Conservation (phyloP, 2,113 vertebrate genomes). For the Mohoua ochrocephala region DNA sequence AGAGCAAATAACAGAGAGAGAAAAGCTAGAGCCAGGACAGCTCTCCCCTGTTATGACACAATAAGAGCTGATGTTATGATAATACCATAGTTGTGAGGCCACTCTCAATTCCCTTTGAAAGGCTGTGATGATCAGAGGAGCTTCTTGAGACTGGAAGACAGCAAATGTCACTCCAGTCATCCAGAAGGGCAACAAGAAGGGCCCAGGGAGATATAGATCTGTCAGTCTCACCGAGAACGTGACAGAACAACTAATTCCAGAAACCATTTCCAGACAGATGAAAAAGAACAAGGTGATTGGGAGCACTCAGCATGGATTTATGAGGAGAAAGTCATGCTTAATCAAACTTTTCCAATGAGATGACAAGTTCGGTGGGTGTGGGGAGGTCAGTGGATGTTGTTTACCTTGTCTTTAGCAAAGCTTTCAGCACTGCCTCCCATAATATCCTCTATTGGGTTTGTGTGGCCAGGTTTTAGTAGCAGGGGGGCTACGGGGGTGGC, state of each 20-base stretch:
- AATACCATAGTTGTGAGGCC: not conserved
- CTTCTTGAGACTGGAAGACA: not conserved
- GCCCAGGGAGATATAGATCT: not conserved
- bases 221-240: not conserved
- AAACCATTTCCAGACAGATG: not conserved
- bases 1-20: not conserved
- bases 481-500: not conserved
- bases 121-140: not conserved
- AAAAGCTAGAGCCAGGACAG: not conserved
- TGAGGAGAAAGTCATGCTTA: not conserved
- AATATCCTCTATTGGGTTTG: not conserved
- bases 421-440: not conserved
- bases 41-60: not conserved
- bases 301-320: not conserved
- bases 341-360: not conserved
- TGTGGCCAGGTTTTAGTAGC: not conserved
- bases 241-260: not conserved
- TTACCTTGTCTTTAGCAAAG: not conserved
- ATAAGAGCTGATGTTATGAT: not conserved
- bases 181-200: not conserved
- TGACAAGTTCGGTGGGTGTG: not conserved
- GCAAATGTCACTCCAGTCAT: not conserved
- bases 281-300: not conserved
- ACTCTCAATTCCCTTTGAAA: not conserved
- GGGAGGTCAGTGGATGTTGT: not conserved